Conservation (phyloP, 2,113 vertebrate genomes). For the Colistium nudipinnis region DNA sequence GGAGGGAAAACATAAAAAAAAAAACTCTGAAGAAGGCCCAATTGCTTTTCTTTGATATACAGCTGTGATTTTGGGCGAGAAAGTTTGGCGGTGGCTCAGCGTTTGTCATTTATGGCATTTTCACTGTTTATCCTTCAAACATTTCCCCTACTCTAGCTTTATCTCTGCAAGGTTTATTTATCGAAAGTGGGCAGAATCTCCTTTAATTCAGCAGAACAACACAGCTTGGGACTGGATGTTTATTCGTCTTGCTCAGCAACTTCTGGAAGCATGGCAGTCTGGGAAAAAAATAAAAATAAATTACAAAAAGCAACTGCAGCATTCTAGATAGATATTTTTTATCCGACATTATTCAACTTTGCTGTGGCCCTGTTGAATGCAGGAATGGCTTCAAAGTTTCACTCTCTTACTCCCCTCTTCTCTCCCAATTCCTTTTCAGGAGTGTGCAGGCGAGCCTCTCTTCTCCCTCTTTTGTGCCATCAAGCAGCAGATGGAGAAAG, state of each 20-base stretch:
- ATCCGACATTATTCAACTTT: conserved; percentile 6
- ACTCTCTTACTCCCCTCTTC: neutral
- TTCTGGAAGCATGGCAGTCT: conserved; percentile 10
- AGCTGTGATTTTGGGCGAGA: conserved; percentile 11
- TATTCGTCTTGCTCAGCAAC: conserved; percentile 33
- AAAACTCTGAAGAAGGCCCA: conserved; percentile 46
- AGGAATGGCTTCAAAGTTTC: conserved; percentile 30
- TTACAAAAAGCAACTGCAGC: neutral
- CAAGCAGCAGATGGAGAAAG: conserved; percentile 97
- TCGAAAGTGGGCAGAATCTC: conserved; percentile 20
- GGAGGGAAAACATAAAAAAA: conserved; percentile 18
- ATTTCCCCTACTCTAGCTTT: conserved; percentile 5
- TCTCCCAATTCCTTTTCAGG: conserved; percentile 77
- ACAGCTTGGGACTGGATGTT: conserved; percentile 14
- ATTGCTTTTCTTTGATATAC: conserved; percentile 40
- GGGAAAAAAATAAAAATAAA: conserved; percentile 9
- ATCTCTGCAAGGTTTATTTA: conserved; percentile 13
- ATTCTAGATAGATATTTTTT: conserved; percentile 18
- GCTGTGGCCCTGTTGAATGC: neutral
- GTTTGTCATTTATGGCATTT: conserved; percentile 10
- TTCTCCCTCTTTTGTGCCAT: conserved; percentile 99
- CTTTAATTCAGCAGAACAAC: conserved; percentile 23
- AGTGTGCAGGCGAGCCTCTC: conserved; percentile 97
- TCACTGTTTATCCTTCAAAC: conserved; percentile 28
- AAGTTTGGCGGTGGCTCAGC: neutral